phyloP scores from a whole-genome alignment of 1,140 invertebrate genomes.

The Drosophila littoralis region DNA sequence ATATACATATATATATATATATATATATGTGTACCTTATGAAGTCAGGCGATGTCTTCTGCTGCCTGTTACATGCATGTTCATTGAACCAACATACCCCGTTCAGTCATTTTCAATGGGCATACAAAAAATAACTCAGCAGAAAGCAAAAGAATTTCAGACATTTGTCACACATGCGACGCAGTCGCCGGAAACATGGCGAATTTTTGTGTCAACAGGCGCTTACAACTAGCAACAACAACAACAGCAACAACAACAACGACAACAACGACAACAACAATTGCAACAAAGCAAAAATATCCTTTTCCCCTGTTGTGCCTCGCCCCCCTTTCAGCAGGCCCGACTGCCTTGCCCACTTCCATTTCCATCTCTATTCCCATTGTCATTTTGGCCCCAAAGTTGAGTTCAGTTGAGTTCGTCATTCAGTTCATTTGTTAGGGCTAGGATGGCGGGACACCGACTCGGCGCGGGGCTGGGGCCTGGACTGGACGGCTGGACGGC shows the following conservation, averaged over 20 bases:
- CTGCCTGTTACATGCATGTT: no score
- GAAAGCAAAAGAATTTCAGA: slow-evolving; percentile 48
- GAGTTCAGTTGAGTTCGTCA: slow-evolving; percentile 57
- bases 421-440: slow-evolving; percentile 61
- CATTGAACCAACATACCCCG: no score
- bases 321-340: not conserved
- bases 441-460: no score
- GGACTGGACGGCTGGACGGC: no score
- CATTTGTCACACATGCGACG: slow-evolving; percentile 80
- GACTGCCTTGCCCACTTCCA: slow-evolving; percentile 7
- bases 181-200: slow-evolving; percentile 55
- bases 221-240: slow-evolving; percentile 37
- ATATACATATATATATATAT: no score
- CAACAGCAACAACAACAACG: slow-evolving; percentile 14
- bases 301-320: not conserved
- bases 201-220: slow-evolving; percentile 70
- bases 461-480: no score
- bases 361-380: slow-evolving; percentile 38
- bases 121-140: slow-evolving; percentile 38
- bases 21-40: no score
- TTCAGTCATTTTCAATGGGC: no score
- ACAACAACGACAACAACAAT: slow-evolving; percentile 4
- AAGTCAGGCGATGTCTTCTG: no score
- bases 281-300: slow-evolving; percentile 13
- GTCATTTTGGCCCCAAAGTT: slow-evolving; percentile 50